A percentile compares a stretch with the other conserved stretches of the same genome.
Conservation (phyloP, 2,113 vertebrate species). For the Cyanoramphus novaezelandiae region DNA sequence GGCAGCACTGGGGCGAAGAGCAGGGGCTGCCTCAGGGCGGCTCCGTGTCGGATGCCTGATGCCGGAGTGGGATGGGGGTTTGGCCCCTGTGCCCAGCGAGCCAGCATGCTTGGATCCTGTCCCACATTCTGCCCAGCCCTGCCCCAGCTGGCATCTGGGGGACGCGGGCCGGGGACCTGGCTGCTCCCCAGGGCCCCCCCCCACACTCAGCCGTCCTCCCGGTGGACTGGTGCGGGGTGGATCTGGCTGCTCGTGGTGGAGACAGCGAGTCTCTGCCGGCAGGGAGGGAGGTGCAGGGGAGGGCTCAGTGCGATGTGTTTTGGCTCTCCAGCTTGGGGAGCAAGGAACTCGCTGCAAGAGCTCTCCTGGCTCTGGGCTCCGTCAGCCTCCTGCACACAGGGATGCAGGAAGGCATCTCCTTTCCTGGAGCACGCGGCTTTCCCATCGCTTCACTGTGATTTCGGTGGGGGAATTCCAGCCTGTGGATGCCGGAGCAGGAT, state of each 20-base stretch:
- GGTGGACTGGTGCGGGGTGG: not conserved
- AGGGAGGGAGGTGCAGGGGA: not conserved
- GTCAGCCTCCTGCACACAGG: not conserved
- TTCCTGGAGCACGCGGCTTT: not conserved
- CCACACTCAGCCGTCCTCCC: fast-evolving
- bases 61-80: not conserved
- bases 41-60: not conserved
- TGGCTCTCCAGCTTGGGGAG: not conserved
- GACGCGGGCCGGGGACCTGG: not conserved
- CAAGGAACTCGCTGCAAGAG: not conserved
- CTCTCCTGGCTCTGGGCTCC: not conserved
- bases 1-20: fast-evolving
- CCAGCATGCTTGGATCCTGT: not conserved
- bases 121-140: fast-evolving
- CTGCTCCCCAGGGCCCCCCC: fast-evolving
- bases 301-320: not conserved
- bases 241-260: not conserved
- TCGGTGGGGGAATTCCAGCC: not conserved
- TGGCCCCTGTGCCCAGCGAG: not conserved
- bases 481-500: not conserved
- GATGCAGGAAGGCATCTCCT: not conserved
- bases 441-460: not conserved
- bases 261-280: fast-evolving
- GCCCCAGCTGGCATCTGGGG: not conserved
- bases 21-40: not conserved